Evolutionary conservation across 2,888 invertebrate species (phyloP), one percentile per base, ranked within the genome.

Genomic region (Sacculina carcini): DNA sequence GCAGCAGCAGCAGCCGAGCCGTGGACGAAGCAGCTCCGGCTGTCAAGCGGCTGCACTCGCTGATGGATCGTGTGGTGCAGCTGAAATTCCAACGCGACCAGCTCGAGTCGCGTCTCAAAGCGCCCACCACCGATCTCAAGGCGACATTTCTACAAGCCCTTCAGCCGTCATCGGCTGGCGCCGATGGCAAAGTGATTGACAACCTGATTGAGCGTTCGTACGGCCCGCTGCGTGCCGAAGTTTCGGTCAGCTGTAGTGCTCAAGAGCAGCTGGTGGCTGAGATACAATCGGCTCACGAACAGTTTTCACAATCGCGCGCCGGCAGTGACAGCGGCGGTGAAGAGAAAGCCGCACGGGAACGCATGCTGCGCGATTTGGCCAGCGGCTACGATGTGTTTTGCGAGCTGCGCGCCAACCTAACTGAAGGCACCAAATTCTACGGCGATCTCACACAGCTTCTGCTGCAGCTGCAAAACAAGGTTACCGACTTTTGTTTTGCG

Each of bases 401-500:
- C 62, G 89, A 94, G 66, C 72, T 98, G 57, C 78, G 79, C 60
- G 78, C 75, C 62, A 92, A 98, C 70, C 73, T 98, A 56, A 76
- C 79, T 62, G 98, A 98, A 69, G 98, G 98, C 57, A 81, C 82
- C 53, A 94, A 94, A 71, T 94, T 94, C 70, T 84, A 86, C 68
- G 86, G 85, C 65, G 84, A 86, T 67, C 71, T 87, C 56, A 86
- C 86, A n/a, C 73, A 90, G 73, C 69, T 98, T 61, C 70, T 98
- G 63, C 78, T 96, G 19, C 79, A 80, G 52, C 87, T 92, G 70
- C 98, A 98, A 73, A 90, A 84, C 68, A 96, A 96, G 69, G 85
- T 96, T 55, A 79, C 82, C 7, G 98, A 99, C 71, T 96, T 84
- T 68, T 90, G 90, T 66, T 98, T 98, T 69, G 98, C 98, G 36